Conservation (phyloP, 2,888 invertebrate genomes). For the Parapristionchus giblindavisi region DNA sequence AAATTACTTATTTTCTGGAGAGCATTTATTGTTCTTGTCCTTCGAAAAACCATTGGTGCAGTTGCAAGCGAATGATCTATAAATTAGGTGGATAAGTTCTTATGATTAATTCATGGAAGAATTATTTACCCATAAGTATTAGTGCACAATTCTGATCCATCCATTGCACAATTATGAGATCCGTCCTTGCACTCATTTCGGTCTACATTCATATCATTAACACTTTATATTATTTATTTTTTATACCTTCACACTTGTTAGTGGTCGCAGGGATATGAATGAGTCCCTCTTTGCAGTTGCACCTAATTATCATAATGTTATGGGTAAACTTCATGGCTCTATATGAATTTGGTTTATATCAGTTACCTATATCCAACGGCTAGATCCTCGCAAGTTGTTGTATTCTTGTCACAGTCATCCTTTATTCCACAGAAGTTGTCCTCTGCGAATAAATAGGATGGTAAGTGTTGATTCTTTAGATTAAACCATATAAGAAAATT, state of each 20-base stretch:
- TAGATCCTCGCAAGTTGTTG: conserved; percentile 14
- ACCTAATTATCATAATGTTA: too few species aligned
- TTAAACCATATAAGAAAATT: too few species aligned
- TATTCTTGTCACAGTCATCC: conserved; percentile 37
- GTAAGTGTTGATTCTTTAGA: too few species aligned
- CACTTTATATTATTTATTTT: too few species aligned
- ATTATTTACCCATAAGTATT: conserved; percentile 32
- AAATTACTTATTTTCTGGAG: conserved; percentile 36
- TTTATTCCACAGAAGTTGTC: conserved; percentile 34
- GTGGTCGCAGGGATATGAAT: conserved; percentile 2
- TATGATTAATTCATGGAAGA: background rate
- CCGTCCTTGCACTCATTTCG: conserved; percentile 34
- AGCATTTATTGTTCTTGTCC: conserved; percentile 27
- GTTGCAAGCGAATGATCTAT: conserved; percentile 32
- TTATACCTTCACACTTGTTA: conserved; percentile 34
- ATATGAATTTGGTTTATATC: too few species aligned
- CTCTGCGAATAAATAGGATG: conserved; percentile 30
- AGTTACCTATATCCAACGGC: conserved; percentile 28
- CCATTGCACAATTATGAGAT: conserved; percentile 17
- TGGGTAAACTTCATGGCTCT: too few species aligned
- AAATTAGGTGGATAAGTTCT: background rate
- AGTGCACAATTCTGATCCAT: conserved; percentile 27
- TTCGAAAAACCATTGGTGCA: conserved; percentile 28
- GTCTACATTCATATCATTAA: too few species aligned
- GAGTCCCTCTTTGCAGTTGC: conserved; percentile 26